These are phyloP conservation scores for Plumapathes pennacea DNA, from an alignment of 92 coral and sea anemone species.

Conservation along the genomic window DNA sequence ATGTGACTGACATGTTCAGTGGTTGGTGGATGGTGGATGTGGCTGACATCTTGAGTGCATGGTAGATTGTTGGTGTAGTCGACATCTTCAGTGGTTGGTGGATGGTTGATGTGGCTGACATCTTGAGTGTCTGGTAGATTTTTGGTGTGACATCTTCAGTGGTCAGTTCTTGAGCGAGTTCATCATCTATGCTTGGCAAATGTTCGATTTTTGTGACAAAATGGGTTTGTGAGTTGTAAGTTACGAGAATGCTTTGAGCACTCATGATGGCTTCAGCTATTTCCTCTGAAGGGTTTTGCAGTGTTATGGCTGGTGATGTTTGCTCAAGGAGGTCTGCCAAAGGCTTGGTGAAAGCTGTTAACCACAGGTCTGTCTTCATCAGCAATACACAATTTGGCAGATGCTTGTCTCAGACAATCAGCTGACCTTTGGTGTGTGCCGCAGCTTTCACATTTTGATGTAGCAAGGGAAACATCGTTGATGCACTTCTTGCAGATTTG, in stretches of 20 bases:
- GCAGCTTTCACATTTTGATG: constrained; percentile 42
- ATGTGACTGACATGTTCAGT: no score
- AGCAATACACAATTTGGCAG: constrained; percentile 1
- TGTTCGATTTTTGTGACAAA: constrained; percentile 9
- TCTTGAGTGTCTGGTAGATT: no score
- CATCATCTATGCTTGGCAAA: no score
- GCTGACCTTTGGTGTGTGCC: constrained; percentile 44
- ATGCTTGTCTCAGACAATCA: constrained; percentile 7
- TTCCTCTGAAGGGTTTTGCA: constrained; percentile 8
- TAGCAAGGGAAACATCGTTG: constrained; percentile 15
- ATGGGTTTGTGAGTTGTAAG: constrained; percentile 21
- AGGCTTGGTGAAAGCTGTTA: constrained; percentile 13
- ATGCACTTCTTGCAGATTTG: constrained; percentile 53
- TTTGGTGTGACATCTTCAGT: no score
- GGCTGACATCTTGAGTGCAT: no score
- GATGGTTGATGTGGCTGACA: no score
- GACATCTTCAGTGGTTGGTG: no score
- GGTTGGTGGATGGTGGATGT: no score
- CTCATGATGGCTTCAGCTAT: constrained; percentile 20
- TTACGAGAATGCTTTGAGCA: constrained; percentile 2
- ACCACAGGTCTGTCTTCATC: constrained; percentile 11
- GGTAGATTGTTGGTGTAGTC: no score
- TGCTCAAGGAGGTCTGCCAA: constrained; percentile 10
- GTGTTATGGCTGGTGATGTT: constrained; percentile 14
- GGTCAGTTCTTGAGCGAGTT: no score